Percentiles rank a stretch among this genome's conserved stretches.
These are phyloP conservation scores for Drosophila nikananu DNA, from an alignment of 1,140 invertebrate species.

Conservation along the genomic window DNA sequence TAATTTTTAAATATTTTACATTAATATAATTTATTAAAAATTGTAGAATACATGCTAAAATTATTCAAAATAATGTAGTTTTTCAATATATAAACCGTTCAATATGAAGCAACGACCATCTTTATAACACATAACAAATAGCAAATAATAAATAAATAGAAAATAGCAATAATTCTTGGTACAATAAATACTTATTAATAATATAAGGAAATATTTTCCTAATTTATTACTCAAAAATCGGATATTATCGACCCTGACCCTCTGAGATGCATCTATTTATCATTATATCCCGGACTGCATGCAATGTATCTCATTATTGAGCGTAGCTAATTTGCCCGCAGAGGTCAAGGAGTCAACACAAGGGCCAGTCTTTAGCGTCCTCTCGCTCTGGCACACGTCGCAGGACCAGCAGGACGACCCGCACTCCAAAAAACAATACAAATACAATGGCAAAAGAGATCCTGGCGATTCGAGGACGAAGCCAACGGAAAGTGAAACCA, in stretches of 20 bases:
- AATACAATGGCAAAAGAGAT: slow-evolving; percentile 6
- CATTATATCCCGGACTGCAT: slow-evolving; percentile 4
- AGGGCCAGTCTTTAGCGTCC: slow-evolving; percentile 18
- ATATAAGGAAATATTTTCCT: no score
- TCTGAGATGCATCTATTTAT: slow-evolving; percentile 2
- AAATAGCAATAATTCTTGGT: no score
- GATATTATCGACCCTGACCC: slow-evolving; percentile 1
- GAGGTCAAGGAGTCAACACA: slow-evolving; percentile 74
- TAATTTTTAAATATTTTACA: no score
- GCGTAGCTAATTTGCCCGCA: slow-evolving; percentile 71
- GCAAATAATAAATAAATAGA: no score
- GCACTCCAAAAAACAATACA: slow-evolving; percentile 36
- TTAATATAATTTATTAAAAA: no score
- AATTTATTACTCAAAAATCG: neutral
- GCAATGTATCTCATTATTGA: slow-evolving; percentile 49
- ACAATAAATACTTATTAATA: neutral
- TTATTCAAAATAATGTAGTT: no score
- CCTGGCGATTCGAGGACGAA: slow-evolving; percentile 42
- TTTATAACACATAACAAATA: no score
- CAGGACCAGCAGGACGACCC: slow-evolving; percentile 25
- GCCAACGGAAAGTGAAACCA: slow-evolving; percentile 68
- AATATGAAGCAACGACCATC: no score
- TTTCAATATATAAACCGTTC: no score
- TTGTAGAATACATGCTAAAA: no score
- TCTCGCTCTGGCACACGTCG: slow-evolving; percentile 59